phyloP scores from a whole-genome alignment of 1,140 invertebrate species.

The Leucophenga varia region DNA sequence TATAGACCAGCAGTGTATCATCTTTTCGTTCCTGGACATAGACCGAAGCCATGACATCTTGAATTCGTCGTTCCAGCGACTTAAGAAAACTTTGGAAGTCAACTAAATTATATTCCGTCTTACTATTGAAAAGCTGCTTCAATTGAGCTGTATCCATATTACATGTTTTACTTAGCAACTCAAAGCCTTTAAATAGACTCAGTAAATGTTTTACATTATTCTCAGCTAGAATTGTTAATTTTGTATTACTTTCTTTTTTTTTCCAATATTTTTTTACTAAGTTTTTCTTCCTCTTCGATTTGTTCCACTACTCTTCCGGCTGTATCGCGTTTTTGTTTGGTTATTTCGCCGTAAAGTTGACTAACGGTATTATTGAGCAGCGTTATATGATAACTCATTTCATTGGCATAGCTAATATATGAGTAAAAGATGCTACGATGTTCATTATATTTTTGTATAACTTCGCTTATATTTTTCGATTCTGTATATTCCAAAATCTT shows the following conservation, averaged over 20 bases:
- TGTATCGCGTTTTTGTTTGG: slow-evolving; percentile 32
- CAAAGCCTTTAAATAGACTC: slow-evolving; percentile 9
- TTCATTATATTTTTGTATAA: slow-evolving; percentile 42
- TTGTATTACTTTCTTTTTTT: slow-evolving; percentile 5
- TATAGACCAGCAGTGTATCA: slow-evolving; percentile 22
- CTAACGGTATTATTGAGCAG: slow-evolving; percentile 44
- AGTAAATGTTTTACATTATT: slow-evolving; percentile 28
- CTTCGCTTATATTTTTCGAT: slow-evolving; percentile 29
- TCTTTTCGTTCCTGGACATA: slow-evolving; percentile 37
- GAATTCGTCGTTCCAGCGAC: slow-evolving; percentile 23
- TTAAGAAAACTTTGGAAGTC: slow-evolving; percentile 18
- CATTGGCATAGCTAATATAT: slow-evolving; percentile 48
- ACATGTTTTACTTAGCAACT: slow-evolving; percentile 2
- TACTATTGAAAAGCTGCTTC: slow-evolving; percentile 10
- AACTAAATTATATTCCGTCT: slow-evolving; percentile 7
- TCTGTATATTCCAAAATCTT: slow-evolving; percentile 41
- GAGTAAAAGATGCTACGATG: slow-evolving; percentile 48
- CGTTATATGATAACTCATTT: slow-evolving; percentile 46
- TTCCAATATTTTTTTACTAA: slow-evolving; percentile 1
- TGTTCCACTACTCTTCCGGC: slow-evolving; percentile 29
- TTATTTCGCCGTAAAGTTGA: slow-evolving; percentile 38
- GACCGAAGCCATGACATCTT: slow-evolving; percentile 35
- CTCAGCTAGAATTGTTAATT: slow-evolving; percentile 7
- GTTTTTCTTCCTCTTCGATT: slow-evolving; percentile 17
- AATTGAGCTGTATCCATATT: slow-evolving; percentile 7